phyloP scores from a whole-genome alignment of 2,888 invertebrate species.

The Megaustenia siamemsis region DNA sequence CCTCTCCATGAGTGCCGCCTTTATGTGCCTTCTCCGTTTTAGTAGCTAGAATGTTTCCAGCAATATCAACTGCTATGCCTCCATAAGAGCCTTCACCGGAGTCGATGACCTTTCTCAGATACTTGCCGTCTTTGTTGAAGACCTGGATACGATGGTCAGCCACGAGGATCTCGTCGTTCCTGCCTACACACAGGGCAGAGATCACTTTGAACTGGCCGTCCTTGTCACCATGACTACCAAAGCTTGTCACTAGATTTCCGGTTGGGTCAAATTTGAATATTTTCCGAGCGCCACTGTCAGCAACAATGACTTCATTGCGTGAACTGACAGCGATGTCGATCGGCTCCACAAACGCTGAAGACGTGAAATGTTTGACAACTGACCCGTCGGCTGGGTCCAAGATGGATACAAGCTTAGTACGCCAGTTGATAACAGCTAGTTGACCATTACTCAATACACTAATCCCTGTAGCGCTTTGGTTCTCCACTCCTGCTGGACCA shows the following conservation, averaged over 20 bases:
- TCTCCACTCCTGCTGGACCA: constrained; percentile 87
- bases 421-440: constrained; percentile 91
- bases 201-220: constrained; percentile 85
- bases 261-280: constrained; percentile 90
- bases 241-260: constrained; percentile 85
- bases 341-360: constrained; percentile 84
- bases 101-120: constrained; percentile 70
- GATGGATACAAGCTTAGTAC: constrained; percentile 89
- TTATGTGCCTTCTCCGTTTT: constrained; percentile 83
- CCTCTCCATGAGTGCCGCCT: constrained; percentile 1
- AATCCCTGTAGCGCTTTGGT: constrained; percentile 90
- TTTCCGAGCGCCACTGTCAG: constrained; percentile 90
- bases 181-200: constrained; percentile 88
- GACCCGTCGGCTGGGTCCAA: constrained; percentile 81
- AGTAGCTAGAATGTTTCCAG: constrained; percentile 87
- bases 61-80: constrained; percentile 85
- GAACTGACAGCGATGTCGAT: constrained; percentile 91
- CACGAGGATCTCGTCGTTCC: constrained; percentile 89
- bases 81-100: constrained; percentile 88
- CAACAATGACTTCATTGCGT: constrained; percentile 90
- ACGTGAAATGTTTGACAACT: constrained; percentile 74
- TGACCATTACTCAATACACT: constrained; percentile 84
- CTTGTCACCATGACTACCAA: constrained; percentile 82
- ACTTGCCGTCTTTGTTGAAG: constrained; percentile 86
- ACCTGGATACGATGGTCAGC: constrained; percentile 86